phyloP scores from a whole-genome alignment of 53 echinoderm and acorn worm genomes.

The Crossaster papposus region DNA sequence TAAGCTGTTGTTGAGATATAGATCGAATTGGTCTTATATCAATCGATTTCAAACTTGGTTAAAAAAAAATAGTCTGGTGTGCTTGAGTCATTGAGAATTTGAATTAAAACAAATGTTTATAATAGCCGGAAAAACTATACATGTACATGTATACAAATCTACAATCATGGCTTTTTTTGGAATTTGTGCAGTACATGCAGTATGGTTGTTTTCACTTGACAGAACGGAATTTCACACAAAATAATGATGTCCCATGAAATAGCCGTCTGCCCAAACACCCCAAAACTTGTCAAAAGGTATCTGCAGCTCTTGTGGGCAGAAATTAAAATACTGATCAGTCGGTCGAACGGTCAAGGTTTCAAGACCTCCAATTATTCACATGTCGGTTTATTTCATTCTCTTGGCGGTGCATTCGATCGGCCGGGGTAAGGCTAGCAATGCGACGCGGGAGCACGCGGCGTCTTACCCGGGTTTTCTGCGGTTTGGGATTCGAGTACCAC shows the following conservation, averaged over 20 bases:
- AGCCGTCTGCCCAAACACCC: slow-evolving; percentile 1
- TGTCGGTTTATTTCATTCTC: slow-evolving; percentile 1
- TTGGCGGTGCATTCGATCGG: background rate
- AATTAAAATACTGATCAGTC: slow-evolving; percentile 32
- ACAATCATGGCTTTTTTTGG: no score
- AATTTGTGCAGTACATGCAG: no score
- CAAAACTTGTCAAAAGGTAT: slow-evolving; percentile 27
- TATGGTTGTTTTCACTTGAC: no score
- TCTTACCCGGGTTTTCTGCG: slow-evolving; percentile 41
- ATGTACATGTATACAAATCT: no score
- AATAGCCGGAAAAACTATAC: no score
- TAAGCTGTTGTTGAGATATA: no score
- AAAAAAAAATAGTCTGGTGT: no score
- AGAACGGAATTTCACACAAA: background rate
- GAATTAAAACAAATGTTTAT: no score
- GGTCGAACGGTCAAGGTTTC: slow-evolving; percentile 45
- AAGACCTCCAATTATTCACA: slow-evolving; percentile 43
- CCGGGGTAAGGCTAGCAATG: background rate
- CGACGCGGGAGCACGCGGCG: background rate
- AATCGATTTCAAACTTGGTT: no score
- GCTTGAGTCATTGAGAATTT: no score
- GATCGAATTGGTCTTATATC: no score
- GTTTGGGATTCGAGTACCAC: background rate
- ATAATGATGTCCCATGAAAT: background rate
- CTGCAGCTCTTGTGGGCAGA: background rate